phyloP scores from a whole-genome alignment of 2,888 invertebrate genomes.

The Macropis europaea region DNA sequence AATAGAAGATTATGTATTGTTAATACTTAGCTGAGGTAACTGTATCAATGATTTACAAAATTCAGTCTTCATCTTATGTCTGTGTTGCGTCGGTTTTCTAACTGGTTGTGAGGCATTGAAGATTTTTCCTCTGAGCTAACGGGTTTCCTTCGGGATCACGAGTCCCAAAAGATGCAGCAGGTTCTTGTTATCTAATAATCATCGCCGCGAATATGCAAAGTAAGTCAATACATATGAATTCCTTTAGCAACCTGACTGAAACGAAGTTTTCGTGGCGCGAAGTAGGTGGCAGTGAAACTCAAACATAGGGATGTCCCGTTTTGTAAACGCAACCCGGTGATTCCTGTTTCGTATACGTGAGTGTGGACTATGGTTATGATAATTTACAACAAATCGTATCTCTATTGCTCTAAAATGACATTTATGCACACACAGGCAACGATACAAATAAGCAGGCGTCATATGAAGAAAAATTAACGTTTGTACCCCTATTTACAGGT shows the following conservation, averaged over 20 bases:
- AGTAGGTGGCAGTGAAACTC: slow-evolving; percentile 11
- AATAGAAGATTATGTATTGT: not conserved
- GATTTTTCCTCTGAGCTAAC: too few relatives aligned
- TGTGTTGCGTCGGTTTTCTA: not conserved
- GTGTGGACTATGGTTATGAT: not conserved
- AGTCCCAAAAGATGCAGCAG: not conserved
- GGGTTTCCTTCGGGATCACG: not conserved
- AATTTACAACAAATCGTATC: not conserved
- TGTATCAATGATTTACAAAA: not conserved
- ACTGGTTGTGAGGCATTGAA: not conserved
- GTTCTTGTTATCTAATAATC: not conserved
- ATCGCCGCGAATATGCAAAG: not conserved
- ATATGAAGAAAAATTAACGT: not conserved
- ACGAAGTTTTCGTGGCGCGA: not conserved
- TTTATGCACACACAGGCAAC: not conserved
- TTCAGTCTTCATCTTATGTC: too few relatives aligned
- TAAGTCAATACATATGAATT: not conserved
- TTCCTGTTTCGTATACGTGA: slow-evolving; percentile 4
- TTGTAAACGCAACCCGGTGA: slow-evolving; percentile 17
- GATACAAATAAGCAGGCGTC: not conserved
- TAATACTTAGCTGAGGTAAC: too few relatives aligned
- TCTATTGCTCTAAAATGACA: not conserved
- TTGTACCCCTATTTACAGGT: slow-evolving; percentile 4
- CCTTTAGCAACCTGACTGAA: not conserved
- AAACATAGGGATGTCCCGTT: slow-evolving; percentile 57